A percentile compares a stretch with the other conserved stretches of the same genome.
These are phyloP conservation scores for Toxotes chatareus DNA, from an alignment of 2,113 vertebrate species.

Conservation along the genomic window DNA sequence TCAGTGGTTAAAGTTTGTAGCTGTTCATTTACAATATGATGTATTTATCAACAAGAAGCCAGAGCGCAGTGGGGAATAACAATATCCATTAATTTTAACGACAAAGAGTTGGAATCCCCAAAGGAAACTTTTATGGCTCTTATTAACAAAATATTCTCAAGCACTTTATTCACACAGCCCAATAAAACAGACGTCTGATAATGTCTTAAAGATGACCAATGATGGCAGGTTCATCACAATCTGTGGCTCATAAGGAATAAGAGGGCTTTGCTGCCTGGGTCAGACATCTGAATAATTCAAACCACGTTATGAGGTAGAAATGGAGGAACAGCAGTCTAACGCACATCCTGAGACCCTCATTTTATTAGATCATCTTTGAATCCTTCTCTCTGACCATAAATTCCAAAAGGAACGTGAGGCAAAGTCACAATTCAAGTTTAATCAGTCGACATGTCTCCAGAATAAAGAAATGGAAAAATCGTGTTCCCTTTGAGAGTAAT, in stretches of 20 bases:
- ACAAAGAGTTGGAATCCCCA: conserved; percentile 27
- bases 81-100: conserved; percentile 39
- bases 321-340: conserved; percentile 48
- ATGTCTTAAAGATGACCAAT: conserved; percentile 52
- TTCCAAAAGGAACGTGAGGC: conserved; percentile 47
- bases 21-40: conserved; percentile 33
- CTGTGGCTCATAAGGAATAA: conserved; percentile 20
- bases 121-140: conserved; percentile 40
- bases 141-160: conserved; percentile 49
- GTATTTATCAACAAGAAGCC: conserved; percentile 12
- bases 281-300: conserved; percentile 72
- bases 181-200: conserved; percentile 42
- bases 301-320: conserved; percentile 47
- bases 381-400: conserved; percentile 52
- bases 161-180: conserved; percentile 53
- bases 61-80: conserved; percentile 10
- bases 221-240: conserved; percentile 34
- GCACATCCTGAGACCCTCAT: conserved; percentile 54
- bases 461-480: conserved; percentile 63
- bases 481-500: conserved; percentile 57
- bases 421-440: conserved; percentile 72
- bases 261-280: conserved; percentile 28
- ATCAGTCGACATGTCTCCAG: conserved; percentile 70
- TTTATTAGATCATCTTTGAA: conserved; percentile 66
- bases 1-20: not conserved